Conservation (phyloP, 1,140 invertebrate species). For the Anastrepha ludens region DNA sequence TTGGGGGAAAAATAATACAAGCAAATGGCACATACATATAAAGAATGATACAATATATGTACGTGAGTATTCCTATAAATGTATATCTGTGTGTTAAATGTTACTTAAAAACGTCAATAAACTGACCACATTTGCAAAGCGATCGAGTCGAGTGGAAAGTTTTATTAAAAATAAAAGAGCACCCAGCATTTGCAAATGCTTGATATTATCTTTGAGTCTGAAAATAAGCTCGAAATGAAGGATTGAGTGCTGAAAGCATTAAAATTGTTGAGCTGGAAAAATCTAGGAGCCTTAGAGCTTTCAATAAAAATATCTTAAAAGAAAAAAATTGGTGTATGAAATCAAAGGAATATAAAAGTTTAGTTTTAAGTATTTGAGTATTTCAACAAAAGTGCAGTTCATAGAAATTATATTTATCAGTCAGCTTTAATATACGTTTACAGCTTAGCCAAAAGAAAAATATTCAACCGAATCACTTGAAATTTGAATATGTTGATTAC, state of each 20-base stretch:
- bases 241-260: not conserved
- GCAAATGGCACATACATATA: too few species aligned
- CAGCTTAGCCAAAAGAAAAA: too few species aligned
- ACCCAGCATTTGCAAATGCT: not conserved
- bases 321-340: too few species aligned
- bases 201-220: not conserved
- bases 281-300: not conserved
- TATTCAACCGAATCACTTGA: too few species aligned
- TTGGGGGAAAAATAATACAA: too few species aligned
- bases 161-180: not conserved
- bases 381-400: too few species aligned
- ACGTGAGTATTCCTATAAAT: not conserved
- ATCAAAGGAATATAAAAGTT: too few species aligned
- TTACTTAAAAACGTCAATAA: not conserved
- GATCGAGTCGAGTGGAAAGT: not conserved
- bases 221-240: constrained; percentile 28
- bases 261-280: constrained; percentile 3
- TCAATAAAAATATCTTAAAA: not conserved
- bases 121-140: not conserved
- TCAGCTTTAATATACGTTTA: too few species aligned
- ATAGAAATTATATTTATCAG: too few species aligned
- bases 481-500: too few species aligned
- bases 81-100: not conserved
- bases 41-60: not conserved
- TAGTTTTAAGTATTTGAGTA: too few species aligned